Percentiles rank a stretch among this genome's conserved stretches.
Evolutionary conservation across 2,888 invertebrate genomes (phyloP).

Genomic region (Dascillus cervinus): DNA sequence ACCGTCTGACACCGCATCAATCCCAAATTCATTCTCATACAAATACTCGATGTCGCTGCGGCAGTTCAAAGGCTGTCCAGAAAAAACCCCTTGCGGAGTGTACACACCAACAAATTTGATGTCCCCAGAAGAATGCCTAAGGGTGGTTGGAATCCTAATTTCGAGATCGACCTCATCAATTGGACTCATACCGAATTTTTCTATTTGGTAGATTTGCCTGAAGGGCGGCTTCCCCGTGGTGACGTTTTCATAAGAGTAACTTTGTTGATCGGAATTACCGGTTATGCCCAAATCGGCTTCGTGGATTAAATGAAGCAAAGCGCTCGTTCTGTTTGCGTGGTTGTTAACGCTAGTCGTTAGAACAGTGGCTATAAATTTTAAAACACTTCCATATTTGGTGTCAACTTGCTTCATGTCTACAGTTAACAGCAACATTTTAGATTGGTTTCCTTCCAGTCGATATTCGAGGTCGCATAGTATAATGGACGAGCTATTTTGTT

Average conservation of each 20-base stretch:
- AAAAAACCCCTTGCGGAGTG: constrained; percentile 20
- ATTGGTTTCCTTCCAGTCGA: constrained; percentile 25
- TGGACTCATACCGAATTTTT: constrained; percentile 39
- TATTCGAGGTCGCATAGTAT: constrained; percentile 32
- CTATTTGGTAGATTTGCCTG: constrained; percentile 29
- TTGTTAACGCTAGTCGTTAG: constrained; percentile 36
- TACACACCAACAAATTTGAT: constrained; percentile 22
- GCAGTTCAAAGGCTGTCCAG: constrained; percentile 27
- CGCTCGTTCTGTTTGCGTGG: constrained; percentile 12
- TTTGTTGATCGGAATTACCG: constrained; percentile 37
- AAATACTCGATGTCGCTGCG: constrained; percentile 21
- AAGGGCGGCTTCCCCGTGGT: constrained; percentile 24
- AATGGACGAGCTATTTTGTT: constrained; percentile 18
- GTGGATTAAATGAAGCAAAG: constrained; percentile 23
- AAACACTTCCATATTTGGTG: constrained; percentile 16
- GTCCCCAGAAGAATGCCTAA: constrained; percentile 10
- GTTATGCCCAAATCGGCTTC: constrained; percentile 37
- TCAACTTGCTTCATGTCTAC: constrained; percentile 31
- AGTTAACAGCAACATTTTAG: constrained; percentile 25
- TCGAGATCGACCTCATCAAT: constrained; percentile 33
- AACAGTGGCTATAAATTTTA: constrained; percentile 28
- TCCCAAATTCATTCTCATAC: constrained; percentile 5
- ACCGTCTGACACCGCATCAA: constrained; percentile 1
- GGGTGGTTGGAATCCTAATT: constrained; percentile 33
- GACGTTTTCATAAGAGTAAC: constrained; percentile 32